Evolutionary conservation across 1,140 invertebrate genomes (phyloP), one percentile per base, ranked within the genome.

Genomic region (Riptortus pedestris): DNA sequence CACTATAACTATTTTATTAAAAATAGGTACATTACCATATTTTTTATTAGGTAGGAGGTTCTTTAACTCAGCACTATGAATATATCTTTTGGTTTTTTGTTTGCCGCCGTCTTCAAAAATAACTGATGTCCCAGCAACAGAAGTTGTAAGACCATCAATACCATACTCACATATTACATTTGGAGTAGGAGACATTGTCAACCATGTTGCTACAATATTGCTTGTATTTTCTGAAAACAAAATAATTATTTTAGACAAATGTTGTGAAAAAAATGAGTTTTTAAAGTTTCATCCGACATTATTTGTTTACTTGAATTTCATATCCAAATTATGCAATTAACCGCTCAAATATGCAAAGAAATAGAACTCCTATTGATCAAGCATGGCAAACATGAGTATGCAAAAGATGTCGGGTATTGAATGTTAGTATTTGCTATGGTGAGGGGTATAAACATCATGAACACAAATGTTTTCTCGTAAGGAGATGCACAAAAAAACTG

Each of bases 181-280:
- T 12, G 79, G 69, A 3, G 91, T 86, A 67, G 85, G 75, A 68
- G 84, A 80, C 66, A 83, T 80, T 29, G 93, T 96, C 1, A 84
- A 86, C 93, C 93, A 97, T 62, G 91, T 96, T 20, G 96, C 85
- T 47, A 91, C 79, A 74, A 92, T 87, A 67, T 90, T 80, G 67
- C 77, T 79, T 22, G 83, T 77, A 67, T 77, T 77, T 66, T 83
- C 85, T 85, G 71, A 67, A 69, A 65, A 47, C 12, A 48, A 48
- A 63, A 24, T 22, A 48, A 20, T 12, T 22, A 52, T 57, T 65
- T 67, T 45, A 51, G 52, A 67, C 64, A 66, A 26, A 43, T 67
- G 24, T 11, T 58, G 33, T 33, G 61, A 62, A 48, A 59, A 38
- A 38, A 7, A 38, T 5, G 5, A 38, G 31, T 38, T 14, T 7